These are phyloP conservation scores for Anhinga anhinga DNA, from an alignment of 2,113 vertebrate species.

Conservation along the genomic window DNA sequence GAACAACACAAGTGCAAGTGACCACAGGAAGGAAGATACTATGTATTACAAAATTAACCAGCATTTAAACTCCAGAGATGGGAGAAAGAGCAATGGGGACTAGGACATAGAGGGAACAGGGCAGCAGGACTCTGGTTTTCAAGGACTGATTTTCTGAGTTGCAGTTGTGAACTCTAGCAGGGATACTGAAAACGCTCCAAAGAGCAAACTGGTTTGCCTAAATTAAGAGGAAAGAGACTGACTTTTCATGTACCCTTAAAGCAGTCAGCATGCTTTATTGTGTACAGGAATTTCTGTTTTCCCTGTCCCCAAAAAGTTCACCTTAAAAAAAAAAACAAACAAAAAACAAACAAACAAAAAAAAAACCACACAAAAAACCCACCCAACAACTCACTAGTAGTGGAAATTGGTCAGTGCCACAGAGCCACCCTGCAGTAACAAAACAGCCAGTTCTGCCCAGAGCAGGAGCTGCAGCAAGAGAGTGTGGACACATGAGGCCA, in stretches of 20 bases:
- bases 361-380: not conserved
- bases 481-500: not conserved
- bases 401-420: not conserved
- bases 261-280: not conserved
- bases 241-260: not conserved
- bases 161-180: not conserved
- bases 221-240: not conserved
- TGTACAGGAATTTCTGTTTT: not conserved
- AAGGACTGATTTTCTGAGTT: not conserved
- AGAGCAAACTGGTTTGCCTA: not conserved
- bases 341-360: not conserved
- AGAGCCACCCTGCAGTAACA: not conserved
- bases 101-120: not conserved
- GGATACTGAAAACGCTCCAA: not conserved
- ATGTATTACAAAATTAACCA: not conserved
- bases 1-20: not conserved
- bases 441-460: not conserved
- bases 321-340: not conserved
- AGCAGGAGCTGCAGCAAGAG: not conserved
- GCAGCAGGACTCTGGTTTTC: not conserved
- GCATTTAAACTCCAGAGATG: not conserved
- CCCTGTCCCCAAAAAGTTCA: not conserved
- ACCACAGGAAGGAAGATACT: not conserved
- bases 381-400: not conserved
- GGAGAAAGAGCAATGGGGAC: not conserved